These are phyloP conservation scores for Branchellion lobata DNA, from an alignment of 2,888 invertebrate species.

Conservation along the genomic window DNA sequence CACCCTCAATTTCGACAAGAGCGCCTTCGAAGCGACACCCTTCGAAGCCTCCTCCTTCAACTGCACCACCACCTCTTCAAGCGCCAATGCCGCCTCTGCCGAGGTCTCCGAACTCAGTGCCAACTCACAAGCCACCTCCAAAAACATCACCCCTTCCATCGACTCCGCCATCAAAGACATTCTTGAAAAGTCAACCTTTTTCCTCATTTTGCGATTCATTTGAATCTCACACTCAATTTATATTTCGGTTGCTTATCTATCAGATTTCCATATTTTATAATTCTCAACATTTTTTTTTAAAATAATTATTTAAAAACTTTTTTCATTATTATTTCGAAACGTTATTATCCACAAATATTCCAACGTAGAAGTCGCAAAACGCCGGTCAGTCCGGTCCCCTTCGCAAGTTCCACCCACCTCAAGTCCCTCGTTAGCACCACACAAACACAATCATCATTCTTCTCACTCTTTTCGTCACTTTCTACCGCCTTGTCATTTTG, in stretches of 20 bases:
- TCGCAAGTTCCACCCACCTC: not conserved
- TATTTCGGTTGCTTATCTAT: too few species aligned
- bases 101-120: not conserved
- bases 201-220: too few species aligned
- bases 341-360: too few species aligned
- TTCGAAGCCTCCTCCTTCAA: not conserved
- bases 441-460: too few species aligned
- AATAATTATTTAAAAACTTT: too few species aligned
- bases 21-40: not conserved
- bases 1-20: not conserved
- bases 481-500: not conserved
- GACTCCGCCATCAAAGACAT: conserved; percentile 12
- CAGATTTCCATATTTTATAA: too few species aligned
- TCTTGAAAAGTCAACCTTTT: not conserved
- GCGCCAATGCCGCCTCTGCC: too few species aligned
- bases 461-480: too few species aligned
- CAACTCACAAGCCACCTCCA: not conserved
- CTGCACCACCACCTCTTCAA: not conserved
- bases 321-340: too few species aligned
- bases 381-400: not conserved
- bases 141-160: not conserved
- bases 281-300: too few species aligned
- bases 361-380: conserved; percentile 11
- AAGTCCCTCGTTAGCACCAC: not conserved
- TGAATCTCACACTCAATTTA: too few species aligned